Percentiles rank a stretch among this genome's conserved stretches.
phyloP scores from a whole-genome alignment of 2,888 invertebrate species.

The Rhaphigaster nebulosa region DNA sequence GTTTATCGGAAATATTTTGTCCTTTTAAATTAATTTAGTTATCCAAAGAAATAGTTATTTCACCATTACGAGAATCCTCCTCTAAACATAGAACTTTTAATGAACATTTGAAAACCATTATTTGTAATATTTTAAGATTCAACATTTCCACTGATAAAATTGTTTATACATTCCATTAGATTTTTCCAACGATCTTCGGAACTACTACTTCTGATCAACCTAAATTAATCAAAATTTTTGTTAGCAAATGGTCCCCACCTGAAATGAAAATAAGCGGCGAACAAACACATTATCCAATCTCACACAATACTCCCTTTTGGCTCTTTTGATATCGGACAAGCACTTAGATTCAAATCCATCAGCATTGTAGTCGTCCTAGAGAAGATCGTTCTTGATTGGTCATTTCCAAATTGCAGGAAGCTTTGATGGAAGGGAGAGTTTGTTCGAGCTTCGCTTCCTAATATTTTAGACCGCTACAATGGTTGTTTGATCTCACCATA shows the following conservation, averaged over 20 bases:
- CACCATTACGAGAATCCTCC: too few species aligned
- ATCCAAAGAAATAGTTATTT: too few species aligned
- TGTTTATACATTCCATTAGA: background rate
- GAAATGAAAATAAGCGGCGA: background rate
- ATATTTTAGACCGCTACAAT: background rate
- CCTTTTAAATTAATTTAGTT: too few species aligned
- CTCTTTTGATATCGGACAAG: background rate
- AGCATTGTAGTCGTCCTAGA: background rate
- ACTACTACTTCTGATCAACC: background rate
- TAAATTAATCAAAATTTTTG: background rate
- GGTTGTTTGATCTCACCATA: background rate
- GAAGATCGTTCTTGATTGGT: background rate
- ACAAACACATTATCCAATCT: constrained; percentile 1
- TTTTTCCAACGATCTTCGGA: too few species aligned
- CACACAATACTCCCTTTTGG: background rate
- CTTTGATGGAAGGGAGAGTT: constrained; percentile 6
- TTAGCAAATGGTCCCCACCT: background rate
- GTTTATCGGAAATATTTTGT: too few species aligned
- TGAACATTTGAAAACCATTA: too few species aligned
- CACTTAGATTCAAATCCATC: constrained; percentile 27
- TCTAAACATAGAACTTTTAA: too few species aligned
- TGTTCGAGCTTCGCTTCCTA: background rate
- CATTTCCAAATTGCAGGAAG: constrained; percentile 5
- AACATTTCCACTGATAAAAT: too few species aligned
- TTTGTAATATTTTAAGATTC: too few species aligned